Evolutionary conservation across 1,140 invertebrate genomes (phyloP).

Genomic region (Ctenoplectra terminalis): DNA sequence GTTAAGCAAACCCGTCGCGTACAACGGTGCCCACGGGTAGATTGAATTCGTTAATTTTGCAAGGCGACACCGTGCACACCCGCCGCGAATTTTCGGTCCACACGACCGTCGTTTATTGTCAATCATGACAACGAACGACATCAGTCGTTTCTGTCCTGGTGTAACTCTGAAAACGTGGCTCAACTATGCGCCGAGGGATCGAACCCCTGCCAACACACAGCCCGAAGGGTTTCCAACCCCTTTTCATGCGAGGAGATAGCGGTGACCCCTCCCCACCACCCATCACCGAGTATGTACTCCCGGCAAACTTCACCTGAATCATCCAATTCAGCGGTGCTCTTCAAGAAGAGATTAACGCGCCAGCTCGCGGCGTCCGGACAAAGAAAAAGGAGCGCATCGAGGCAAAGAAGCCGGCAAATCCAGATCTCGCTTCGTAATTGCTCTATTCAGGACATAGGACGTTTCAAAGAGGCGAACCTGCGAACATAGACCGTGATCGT

Average conservation of each 20-base stretch:
- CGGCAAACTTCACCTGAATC: constrained; percentile 68
- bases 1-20: constrained; percentile 41
- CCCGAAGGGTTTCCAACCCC: constrained; percentile 68
- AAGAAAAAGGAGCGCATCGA: constrained; percentile 51
- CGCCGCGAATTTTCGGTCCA: constrained; percentile 53
- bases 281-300: constrained; percentile 46
- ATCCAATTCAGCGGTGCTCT: constrained; percentile 65
- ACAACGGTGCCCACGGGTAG: constrained; percentile 18
- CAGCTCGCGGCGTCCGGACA: constrained; percentile 55
- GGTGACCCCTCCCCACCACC: constrained; percentile 1
- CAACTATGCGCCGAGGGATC: constrained; percentile 64
- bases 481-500: not conserved
- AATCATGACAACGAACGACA: constrained; percentile 18
- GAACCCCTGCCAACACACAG: constrained; percentile 58
- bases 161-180: constrained; percentile 63
- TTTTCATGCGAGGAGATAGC: constrained; percentile 61
- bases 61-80: constrained; percentile 29
- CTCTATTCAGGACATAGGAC: constrained; percentile 50
- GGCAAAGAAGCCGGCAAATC: constrained; percentile 51
- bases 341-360: constrained; percentile 68
- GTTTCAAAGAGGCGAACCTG: not conserved
- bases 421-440: constrained; percentile 57
- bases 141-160: constrained; percentile 2
- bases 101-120: constrained; percentile 58
- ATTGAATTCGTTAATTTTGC: constrained; percentile 65